Conservation (phyloP, 2,888 invertebrate genomes). For the Tillus elongatus region DNA sequence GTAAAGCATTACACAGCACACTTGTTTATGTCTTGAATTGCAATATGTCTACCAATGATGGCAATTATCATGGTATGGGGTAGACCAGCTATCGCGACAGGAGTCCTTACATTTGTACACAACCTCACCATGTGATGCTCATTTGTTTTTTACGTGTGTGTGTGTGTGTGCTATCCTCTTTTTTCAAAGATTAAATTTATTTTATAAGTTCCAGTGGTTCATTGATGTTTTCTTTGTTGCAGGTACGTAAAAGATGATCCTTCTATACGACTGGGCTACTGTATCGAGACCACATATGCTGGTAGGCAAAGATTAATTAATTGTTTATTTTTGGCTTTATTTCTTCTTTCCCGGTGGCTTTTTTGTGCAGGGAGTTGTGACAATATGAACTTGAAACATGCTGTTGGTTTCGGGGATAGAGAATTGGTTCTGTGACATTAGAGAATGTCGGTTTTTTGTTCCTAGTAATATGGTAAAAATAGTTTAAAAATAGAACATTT, state of each 20-base stretch:
- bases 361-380: too few relatives aligned
- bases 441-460: too few relatives aligned
- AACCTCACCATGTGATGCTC: too few relatives aligned
- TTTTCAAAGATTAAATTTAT: constrained; percentile 19
- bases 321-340: constrained; percentile 17
- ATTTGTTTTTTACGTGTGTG: too few relatives aligned
- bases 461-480: too few relatives aligned
- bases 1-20: too few relatives aligned
- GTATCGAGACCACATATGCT: constrained; percentile 5
- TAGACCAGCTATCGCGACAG: constrained; percentile 24
- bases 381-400: too few relatives aligned
- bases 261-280: constrained; percentile 10
- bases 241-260: constrained; percentile 10
- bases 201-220: constrained; percentile 13
- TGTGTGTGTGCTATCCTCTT: not conserved
- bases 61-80: constrained; percentile 32
- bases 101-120: constrained; percentile 22
- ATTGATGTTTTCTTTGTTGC: constrained; percentile 9
- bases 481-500: too few relatives aligned
- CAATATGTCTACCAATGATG: constrained; percentile 29
- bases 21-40: constrained; percentile 33
- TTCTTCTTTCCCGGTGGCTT: too few relatives aligned
- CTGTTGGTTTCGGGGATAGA: too few relatives aligned
- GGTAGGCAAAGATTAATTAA: constrained; percentile 4
- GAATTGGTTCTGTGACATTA: too few relatives aligned